A percentile compares a stretch with the other conserved stretches of the same genome.
Evolutionary conservation across 1,140 invertebrate species (phyloP).

Genomic region (Aphidius gifuensis): DNA sequence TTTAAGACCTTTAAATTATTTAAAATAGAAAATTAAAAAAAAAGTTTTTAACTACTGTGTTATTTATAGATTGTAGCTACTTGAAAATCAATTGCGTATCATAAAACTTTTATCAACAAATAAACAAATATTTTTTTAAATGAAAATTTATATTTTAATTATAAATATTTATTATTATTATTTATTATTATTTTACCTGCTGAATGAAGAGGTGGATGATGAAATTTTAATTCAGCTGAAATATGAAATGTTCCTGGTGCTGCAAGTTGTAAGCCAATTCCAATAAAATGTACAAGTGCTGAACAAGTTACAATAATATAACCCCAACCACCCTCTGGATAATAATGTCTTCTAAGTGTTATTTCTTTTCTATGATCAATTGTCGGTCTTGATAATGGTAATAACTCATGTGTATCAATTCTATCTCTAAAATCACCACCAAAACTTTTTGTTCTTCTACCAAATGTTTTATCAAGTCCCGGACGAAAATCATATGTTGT

Average conservation of each 20-base stretch:
- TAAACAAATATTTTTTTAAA: too few species aligned
- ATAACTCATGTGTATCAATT: constrained; percentile 11
- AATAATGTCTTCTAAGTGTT: constrained; percentile 58
- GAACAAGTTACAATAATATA: constrained; percentile 60
- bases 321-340: constrained; percentile 65
- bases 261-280: constrained; percentile 52
- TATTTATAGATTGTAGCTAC: neutral
- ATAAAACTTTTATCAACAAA: too few species aligned
- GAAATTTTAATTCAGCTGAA: constrained; percentile 36
- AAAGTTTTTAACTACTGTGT: too few species aligned
- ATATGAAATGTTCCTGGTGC: constrained; percentile 39
- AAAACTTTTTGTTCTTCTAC: constrained; percentile 24
- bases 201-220: constrained; percentile 38
- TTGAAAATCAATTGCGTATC: neutral
- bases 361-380: constrained; percentile 44
- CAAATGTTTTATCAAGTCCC: constrained; percentile 13
- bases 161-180: neutral
- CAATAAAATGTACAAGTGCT: constrained; percentile 54
- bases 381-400: constrained; percentile 11
- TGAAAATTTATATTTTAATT: too few species aligned
- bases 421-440: constrained; percentile 13
- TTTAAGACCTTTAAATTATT: too few species aligned
- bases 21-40: too few species aligned
- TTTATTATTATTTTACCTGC: constrained; percentile 41
- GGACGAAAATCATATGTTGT: constrained; percentile 19